Evolutionary conservation across 2,888 invertebrate species (phyloP).

Genomic region (Oxystoma pomonae): DNA sequence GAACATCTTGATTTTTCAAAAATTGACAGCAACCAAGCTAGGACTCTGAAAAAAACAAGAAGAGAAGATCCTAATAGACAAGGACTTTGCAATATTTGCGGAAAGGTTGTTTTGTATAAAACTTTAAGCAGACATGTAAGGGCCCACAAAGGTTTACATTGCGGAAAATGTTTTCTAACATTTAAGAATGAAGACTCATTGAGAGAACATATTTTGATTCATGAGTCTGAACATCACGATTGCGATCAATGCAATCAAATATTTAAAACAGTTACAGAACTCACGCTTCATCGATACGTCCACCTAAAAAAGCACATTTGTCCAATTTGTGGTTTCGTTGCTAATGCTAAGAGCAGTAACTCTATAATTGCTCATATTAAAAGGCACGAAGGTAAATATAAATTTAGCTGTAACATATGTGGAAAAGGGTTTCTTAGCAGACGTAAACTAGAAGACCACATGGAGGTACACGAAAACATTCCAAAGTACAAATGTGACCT

Average conservation of each 20-base stretch:
- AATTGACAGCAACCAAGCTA: not conserved
- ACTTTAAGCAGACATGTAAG: slow-evolving; percentile 15
- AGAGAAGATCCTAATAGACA: slow-evolving; percentile 6
- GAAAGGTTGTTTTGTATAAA: slow-evolving; percentile 11
- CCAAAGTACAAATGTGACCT: slow-evolving; percentile 37
- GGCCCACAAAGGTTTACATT: slow-evolving; percentile 22
- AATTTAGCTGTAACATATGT: slow-evolving; percentile 35
- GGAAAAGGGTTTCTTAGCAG: slow-evolving; percentile 33
- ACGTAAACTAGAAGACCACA: slow-evolving; percentile 31
- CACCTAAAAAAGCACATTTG: slow-evolving; percentile 28
- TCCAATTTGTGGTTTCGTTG: slow-evolving; percentile 26
- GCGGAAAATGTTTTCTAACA: slow-evolving; percentile 22
- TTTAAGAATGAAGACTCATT: slow-evolving; percentile 28
- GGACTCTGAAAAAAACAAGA: not conserved
- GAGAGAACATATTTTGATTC: slow-evolving; percentile 31
- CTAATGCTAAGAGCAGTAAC: slow-evolving; percentile 17
- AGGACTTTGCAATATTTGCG: slow-evolving; percentile 27
- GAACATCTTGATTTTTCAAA: not conserved
- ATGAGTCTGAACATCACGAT: slow-evolving; percentile 28
- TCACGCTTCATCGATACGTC: slow-evolving; percentile 24
- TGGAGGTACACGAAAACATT: slow-evolving; percentile 37
- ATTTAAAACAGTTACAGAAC: slow-evolving; percentile 29
- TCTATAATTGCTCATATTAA: slow-evolving; percentile 27
- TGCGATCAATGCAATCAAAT: slow-evolving; percentile 31
- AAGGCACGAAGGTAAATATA: slow-evolving; percentile 30